Evolutionary conservation across 2,888 invertebrate genomes (phyloP), one percentile per base, ranked within the genome.

Genomic region (Epinotia nisella): DNA sequence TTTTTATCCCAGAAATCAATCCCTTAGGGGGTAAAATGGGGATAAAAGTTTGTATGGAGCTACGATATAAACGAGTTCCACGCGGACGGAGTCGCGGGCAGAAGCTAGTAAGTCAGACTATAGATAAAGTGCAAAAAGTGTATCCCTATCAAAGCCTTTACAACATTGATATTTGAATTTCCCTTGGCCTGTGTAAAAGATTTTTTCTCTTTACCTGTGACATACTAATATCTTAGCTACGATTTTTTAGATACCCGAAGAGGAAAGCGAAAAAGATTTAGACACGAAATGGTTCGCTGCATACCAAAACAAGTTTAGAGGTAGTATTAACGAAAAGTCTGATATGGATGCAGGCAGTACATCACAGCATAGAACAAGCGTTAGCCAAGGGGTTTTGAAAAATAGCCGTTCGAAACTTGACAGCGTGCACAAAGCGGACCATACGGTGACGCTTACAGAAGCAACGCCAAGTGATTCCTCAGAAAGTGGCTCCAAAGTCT

Each of bases 271-370:
- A 66, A 87, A 91, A 77, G 92, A 92, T 76, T 86, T 93, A 3
- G 92, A 92, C 61, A 81, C 82, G 3, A 92, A 92, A 85, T 93
- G 92, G 79, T 93, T 93, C 78, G 87, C 85, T 1, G 89, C 88
- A 2, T 90, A 91, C 75, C 88, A 90, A 79, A 84, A 89, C 21
- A 66, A 21, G 71, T 75, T 83, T 1, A 81, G 78, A 21, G 81
- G 82, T 56, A 78, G 77, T 24, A 82, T 79, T 41, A 78, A 77
- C 49, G 82, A 81, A 3, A 77, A 77, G 9, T 69, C 66, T 15
- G 78, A 83, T 1, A 70, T 70, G 2, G 78, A 71, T 0, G 74
- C 60, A 15, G 66, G 29, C 7, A 49, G 49, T n/a, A 35, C 15
- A 29, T 49, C 65, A 15, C 78, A 13, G 75, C 76, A 7, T 59